These are phyloP conservation scores for Petrolisthes manimaculis DNA, from an alignment of 2,888 invertebrate species.

Conservation along the genomic window DNA sequence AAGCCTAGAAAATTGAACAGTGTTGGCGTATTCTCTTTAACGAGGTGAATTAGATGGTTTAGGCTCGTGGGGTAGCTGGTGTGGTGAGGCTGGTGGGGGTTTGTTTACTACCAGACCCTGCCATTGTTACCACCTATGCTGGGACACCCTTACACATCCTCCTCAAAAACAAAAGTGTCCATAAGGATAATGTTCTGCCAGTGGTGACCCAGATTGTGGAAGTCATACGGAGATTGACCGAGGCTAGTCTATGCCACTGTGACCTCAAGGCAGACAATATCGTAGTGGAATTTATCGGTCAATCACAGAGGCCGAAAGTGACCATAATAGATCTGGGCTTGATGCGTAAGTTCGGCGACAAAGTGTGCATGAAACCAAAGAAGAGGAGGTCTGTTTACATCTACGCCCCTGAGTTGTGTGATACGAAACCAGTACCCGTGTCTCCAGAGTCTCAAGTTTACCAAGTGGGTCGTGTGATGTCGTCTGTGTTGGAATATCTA, in stretches of 20 bases:
- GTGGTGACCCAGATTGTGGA: neutral
- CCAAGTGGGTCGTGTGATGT: neutral
- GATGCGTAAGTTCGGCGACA: neutral
- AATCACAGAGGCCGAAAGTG: neutral
- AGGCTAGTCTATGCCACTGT: neutral
- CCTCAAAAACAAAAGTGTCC: neutral
- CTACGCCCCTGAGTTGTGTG: neutral
- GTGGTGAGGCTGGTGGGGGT: neutral
- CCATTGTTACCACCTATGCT: neutral
- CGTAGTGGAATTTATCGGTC: neutral
- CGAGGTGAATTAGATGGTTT: neutral
- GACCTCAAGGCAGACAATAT: neutral
- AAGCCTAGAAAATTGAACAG: neutral
- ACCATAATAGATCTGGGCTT: neutral
- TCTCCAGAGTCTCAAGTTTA: neutral
- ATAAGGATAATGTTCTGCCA: neutral
- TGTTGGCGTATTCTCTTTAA: neutral
- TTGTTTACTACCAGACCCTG: neutral
- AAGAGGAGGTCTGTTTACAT: neutral
- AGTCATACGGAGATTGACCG: neutral
- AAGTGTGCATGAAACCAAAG: neutral
- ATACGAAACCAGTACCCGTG: neutral
- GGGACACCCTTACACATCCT: neutral
- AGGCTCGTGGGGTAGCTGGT: neutral
- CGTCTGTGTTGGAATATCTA: neutral